Percentiles rank a stretch among this genome's conserved stretches.
Conservation (phyloP, 2,797 vertebrate genomes). For the Hypotaenidia philippensis region DNA sequence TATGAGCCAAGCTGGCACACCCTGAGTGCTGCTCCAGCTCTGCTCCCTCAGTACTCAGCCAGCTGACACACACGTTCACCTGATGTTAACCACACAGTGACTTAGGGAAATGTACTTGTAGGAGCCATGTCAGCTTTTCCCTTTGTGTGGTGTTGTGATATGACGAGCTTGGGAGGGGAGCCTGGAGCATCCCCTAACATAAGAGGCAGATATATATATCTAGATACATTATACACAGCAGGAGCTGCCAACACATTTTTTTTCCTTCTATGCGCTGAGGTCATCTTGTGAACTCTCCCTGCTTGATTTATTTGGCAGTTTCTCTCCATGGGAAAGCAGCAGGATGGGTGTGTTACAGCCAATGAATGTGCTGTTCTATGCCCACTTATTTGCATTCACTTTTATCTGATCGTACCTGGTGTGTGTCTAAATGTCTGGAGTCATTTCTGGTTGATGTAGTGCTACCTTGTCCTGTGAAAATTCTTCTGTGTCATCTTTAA, state of each 20-base stretch:
- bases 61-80: rapidly evolving
- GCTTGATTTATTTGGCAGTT: slow-evolving; percentile 33
- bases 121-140: rapidly evolving
- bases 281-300: neutral
- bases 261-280: neutral
- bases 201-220: neutral
- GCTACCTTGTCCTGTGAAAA: neutral
- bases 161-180: rapidly evolving
- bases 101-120: neutral
- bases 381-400: slow-evolving; percentile 5
- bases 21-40: rapidly evolving
- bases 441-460: neutral
- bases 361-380: neutral
- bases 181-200: neutral
- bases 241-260: neutral
- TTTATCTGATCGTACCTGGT: neutral
- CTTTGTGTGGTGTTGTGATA: rapidly evolving
- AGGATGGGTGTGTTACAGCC: slow-evolving; percentile 12
- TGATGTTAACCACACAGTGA: rapidly evolving
- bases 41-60: neutral
- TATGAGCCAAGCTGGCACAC: neutral
- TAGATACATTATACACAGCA: neutral
- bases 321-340: slow-evolving; percentile 6
- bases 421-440: neutral
- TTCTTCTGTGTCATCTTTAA: neutral